A percentile compares a stretch with the other conserved stretches of the same genome.
Evolutionary conservation across 2,888 invertebrate species (phyloP).

Genomic region (Dolichopus griseipennis): DNA sequence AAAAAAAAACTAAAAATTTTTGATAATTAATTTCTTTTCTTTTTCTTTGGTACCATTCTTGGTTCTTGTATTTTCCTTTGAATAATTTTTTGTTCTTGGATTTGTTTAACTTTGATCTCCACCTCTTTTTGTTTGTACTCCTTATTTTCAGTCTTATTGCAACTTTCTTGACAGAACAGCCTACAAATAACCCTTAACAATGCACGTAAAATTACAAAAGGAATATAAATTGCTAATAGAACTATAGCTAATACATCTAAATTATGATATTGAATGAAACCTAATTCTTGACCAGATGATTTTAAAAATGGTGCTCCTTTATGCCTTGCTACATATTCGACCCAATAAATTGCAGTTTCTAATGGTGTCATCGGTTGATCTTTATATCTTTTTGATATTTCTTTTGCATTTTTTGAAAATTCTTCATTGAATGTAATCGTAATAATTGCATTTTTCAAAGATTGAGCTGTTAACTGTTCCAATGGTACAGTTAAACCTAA

Average conservation of each 20-base stretch:
- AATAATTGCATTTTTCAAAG: slow-evolving; percentile 26
- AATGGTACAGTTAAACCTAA: slow-evolving; percentile 39
- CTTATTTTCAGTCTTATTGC: not conserved
- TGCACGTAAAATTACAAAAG: not conserved
- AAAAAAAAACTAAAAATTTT: too few relatives aligned
- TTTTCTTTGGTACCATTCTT: too few relatives aligned
- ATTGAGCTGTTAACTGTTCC: slow-evolving; percentile 32
- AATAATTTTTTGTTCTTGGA: too few relatives aligned
- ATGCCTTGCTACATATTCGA: slow-evolving; percentile 35
- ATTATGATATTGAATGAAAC: slow-evolving; percentile 29
- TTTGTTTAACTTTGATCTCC: too few relatives aligned
- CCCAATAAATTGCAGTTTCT: slow-evolving; percentile 38
- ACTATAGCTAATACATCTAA: slow-evolving; percentile 30
- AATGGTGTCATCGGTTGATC: slow-evolving; percentile 35
- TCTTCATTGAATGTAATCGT: slow-evolving; percentile 25
- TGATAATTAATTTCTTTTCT: too few relatives aligned
- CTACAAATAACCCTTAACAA: not conserved
- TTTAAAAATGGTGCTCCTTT: slow-evolving; percentile 34
- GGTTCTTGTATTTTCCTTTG: too few relatives aligned
- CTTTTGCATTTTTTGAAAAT: slow-evolving; percentile 23
- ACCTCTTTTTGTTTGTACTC: too few relatives aligned
- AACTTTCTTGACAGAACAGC: not conserved
- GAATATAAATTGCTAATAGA: not conserved
- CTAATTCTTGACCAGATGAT: slow-evolving; percentile 34
- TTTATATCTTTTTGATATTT: slow-evolving; percentile 29